Evolutionary conservation across 2,797 vertebrate species (phyloP).

Genomic region (Ciconia nigra): DNA sequence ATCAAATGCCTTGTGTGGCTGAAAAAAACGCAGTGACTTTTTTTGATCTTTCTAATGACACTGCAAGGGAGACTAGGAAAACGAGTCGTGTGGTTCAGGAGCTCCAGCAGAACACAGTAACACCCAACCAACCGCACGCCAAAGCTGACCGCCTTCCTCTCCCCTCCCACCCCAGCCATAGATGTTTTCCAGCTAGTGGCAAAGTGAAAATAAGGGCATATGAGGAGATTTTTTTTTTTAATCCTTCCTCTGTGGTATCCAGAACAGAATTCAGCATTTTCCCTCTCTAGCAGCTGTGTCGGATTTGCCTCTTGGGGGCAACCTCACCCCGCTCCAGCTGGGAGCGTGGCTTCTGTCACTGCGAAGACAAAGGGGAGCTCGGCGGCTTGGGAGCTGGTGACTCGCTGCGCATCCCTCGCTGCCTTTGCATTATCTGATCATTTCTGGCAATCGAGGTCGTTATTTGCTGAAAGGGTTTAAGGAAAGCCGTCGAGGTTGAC

Average conservation of each 20-base stretch:
- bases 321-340: not conserved
- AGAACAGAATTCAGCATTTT: not conserved
- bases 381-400: not conserved
- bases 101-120: not conserved
- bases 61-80: not conserved
- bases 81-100: not conserved
- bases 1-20: not conserved
- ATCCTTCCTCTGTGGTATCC: not conserved
- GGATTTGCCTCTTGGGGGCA: slow-evolving; percentile 60
- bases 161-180: not conserved
- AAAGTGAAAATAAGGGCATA: not conserved
- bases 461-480: slow-evolving; percentile 31
- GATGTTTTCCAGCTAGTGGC: not conserved
- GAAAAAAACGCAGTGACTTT: not conserved
- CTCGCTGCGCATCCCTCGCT: not conserved
- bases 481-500: not conserved
- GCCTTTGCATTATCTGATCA: not conserved
- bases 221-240: not conserved
- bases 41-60: slow-evolving; percentile 33
- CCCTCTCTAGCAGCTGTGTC: not conserved
- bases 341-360: not conserved
- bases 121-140: not conserved
- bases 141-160: not conserved
- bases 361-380: not conserved
- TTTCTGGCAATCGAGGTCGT: not conserved